Conservation (phyloP, 2,113 vertebrate genomes). For the Callorhinus ursinus region DNA sequence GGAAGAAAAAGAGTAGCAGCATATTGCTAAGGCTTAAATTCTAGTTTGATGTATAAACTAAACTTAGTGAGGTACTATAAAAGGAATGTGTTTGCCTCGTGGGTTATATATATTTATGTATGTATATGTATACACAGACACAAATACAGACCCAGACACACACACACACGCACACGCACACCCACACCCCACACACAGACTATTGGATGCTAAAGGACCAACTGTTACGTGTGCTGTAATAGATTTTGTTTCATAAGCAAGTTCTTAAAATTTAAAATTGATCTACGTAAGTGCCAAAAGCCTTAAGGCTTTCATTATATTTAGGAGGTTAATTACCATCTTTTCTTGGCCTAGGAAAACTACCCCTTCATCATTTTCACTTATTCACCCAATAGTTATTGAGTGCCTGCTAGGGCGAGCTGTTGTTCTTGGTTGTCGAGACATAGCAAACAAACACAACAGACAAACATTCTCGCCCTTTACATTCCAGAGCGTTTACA, state of each 20-base stretch:
- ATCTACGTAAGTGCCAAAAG: slow-evolving; percentile 15
- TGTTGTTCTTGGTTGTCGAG: slow-evolving; percentile 28
- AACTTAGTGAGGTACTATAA: not conserved
- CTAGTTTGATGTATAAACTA: not conserved
- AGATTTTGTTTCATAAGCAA: slow-evolving; percentile 41
- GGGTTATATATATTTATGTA: not conserved
- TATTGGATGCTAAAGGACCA: not conserved
- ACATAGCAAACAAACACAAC: not conserved
- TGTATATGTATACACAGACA: not conserved
- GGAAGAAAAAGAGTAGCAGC: not conserved
- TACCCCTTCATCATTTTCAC: slow-evolving; percentile 7
- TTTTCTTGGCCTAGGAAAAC: not conserved
- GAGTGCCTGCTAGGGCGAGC: not conserved
- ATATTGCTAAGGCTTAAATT: not conserved
- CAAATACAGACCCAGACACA: not conserved
- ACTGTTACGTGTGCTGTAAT: not conserved
- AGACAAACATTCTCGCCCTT: not conserved
- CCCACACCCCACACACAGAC: not conserved
- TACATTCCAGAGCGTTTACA: not conserved
- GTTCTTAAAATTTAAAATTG: slow-evolving; percentile 39
- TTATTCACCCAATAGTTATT: not conserved
- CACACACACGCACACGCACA: not conserved
- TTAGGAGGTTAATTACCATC: slow-evolving; percentile 40
- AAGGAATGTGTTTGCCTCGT: slow-evolving; percentile 40
- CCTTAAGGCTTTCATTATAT: slow-evolving; percentile 53